Conservation (phyloP, 2,113 vertebrate genomes). For the Pica pica region DNA sequence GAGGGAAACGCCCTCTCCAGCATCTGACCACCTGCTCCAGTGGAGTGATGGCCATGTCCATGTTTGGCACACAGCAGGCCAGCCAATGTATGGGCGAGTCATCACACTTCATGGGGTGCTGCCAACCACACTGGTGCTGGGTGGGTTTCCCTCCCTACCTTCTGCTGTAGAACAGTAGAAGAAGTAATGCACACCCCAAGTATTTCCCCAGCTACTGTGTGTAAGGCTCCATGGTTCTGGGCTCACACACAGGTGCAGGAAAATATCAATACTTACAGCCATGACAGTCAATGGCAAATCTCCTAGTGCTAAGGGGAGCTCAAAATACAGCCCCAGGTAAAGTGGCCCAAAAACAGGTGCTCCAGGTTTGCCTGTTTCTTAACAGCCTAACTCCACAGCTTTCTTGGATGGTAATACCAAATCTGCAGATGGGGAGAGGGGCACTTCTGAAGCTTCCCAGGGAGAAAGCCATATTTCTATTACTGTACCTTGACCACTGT, state of each 20-base stretch:
- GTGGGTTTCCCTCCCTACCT: neutral
- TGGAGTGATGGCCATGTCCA: rapidly evolving
- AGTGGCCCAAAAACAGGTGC: neutral
- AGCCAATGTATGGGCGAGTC: neutral
- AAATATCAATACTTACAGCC: neutral
- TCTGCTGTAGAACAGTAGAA: neutral
- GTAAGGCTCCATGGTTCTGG: neutral
- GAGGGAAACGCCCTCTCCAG: neutral
- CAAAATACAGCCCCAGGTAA: neutral
- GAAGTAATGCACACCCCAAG: neutral
- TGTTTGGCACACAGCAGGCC: neutral
- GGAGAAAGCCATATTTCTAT: neutral
- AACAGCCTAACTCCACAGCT: neutral
- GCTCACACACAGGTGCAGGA: neutral
- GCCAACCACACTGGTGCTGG: neutral
- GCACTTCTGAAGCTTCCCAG: neutral
- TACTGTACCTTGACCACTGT: neutral
- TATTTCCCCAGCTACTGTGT: neutral
- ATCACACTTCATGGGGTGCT: neutral
- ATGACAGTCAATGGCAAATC: neutral
- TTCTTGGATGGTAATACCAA: neutral
- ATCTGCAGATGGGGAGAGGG: neutral
- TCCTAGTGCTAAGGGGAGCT: neutral
- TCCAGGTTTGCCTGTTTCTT: neutral
- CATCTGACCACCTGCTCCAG: neutral